Evolutionary conservation across 2,797 vertebrate species (phyloP).

Genomic region (Somateria mollissima): DNA sequence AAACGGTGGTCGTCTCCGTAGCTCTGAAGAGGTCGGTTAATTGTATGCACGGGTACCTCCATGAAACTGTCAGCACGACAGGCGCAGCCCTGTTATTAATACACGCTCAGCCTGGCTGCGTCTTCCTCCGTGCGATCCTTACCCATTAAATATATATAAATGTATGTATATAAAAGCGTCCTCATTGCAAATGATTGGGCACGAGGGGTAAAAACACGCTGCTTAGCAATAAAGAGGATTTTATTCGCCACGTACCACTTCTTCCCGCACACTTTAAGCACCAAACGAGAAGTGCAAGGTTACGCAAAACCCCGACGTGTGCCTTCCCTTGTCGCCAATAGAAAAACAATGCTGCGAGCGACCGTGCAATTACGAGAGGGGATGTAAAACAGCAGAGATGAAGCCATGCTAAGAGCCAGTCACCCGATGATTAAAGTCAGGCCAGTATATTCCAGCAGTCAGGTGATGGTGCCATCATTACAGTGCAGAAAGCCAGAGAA

Average conservation of each 20-base stretch:
- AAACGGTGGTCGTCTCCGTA: conserved; percentile 27
- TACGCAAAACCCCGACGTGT: conserved; percentile 5
- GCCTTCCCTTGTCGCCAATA: conserved; percentile 37
- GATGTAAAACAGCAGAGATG: conserved; percentile 63
- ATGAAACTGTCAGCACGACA: conserved; percentile 56
- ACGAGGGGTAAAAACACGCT: not conserved
- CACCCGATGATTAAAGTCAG: conserved; percentile 73
- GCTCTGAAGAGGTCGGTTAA: conserved; percentile 67
- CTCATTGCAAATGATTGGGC: not conserved
- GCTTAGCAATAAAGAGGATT: not conserved
- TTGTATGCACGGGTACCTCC: conserved; percentile 54
- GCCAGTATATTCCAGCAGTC: conserved; percentile 66
- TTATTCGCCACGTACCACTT: not conserved
- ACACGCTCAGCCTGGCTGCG: conserved; percentile 58
- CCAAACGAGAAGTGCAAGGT: conserved; percentile 21
- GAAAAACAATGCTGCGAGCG: conserved; percentile 63
- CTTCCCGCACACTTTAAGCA: conserved; percentile 21
- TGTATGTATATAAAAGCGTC: conserved; percentile 16
- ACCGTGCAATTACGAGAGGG: conserved; percentile 43
- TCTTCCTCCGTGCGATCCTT: conserved; percentile 31
- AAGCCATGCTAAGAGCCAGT: conserved; percentile 54
- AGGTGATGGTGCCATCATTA: conserved; percentile 73
- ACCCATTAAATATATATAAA: not conserved
- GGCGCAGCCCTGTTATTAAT: conserved; percentile 61
- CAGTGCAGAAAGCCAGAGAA: conserved; percentile 69